phyloP scores from a whole-genome alignment of 2,888 invertebrate species.

The Beris morrisii region DNA sequence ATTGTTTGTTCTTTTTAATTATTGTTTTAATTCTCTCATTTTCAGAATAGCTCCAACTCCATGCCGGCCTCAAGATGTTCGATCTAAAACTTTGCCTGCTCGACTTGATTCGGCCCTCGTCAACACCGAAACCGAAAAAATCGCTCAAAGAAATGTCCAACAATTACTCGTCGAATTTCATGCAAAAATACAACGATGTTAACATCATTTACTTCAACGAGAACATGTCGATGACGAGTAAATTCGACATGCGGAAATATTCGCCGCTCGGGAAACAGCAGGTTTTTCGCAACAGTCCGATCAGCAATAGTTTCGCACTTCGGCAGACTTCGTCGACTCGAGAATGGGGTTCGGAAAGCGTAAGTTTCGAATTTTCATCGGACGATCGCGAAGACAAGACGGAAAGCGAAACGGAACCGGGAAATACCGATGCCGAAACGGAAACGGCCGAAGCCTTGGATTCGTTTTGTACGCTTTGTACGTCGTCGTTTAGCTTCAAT shows the following conservation, averaged over 20 bases:
- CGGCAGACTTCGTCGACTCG: slow-evolving; percentile 28
- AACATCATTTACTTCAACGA: slow-evolving; percentile 56
- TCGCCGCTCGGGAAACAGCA: slow-evolving; percentile 45
- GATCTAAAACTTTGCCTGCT: slow-evolving; percentile 54
- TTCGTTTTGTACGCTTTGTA: slow-evolving; percentile 55
- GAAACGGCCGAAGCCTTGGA: slow-evolving; percentile 44
- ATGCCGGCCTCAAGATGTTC: slow-evolving; percentile 45
- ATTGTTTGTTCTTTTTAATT: too few relatives aligned
- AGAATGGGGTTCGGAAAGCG: slow-evolving; percentile 46
- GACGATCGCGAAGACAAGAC: slow-evolving; percentile 43
- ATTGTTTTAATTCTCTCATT: background rate
- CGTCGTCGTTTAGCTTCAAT: slow-evolving; percentile 56
- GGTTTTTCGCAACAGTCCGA: slow-evolving; percentile 42
- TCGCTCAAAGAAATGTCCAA: slow-evolving; percentile 52
- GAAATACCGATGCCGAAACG: slow-evolving; percentile 29
- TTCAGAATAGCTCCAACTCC: background rate
- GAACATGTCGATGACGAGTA: slow-evolving; percentile 56
- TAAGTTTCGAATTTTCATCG: slow-evolving; percentile 50
- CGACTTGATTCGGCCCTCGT: slow-evolving; percentile 49
- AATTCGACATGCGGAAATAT: slow-evolving; percentile 49
- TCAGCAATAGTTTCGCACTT: slow-evolving; percentile 44
- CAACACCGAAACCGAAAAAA: slow-evolving; percentile 49
- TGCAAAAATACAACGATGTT: slow-evolving; percentile 52
- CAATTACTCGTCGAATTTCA: slow-evolving; percentile 49
- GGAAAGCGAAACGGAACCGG: slow-evolving; percentile 32